phyloP scores from a whole-genome alignment of 2,888 invertebrate species.

The Folsomia manolachei region DNA sequence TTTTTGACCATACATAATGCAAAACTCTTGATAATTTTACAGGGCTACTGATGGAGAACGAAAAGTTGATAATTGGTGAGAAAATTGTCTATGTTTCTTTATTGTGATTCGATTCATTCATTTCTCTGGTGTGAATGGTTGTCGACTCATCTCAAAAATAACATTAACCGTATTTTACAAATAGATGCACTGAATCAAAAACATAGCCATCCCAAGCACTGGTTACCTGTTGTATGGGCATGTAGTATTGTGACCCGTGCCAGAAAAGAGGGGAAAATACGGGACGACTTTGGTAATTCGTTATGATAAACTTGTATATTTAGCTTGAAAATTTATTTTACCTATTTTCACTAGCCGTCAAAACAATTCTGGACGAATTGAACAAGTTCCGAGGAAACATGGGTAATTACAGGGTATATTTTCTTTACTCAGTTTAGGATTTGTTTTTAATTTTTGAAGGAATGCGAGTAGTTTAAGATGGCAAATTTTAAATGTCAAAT shows the following conservation, averaged over 20 bases:
- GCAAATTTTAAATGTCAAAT: not conserved
- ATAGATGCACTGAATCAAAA: slow-evolving; percentile 27
- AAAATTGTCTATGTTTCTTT: not conserved
- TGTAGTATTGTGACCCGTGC: slow-evolving; percentile 84
- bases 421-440: slow-evolving; percentile 54
- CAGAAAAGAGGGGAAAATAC: slow-evolving; percentile 81
- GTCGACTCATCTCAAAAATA: too few relatives aligned
- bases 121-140: too few relatives aligned
- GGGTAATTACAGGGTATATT: slow-evolving; percentile 71
- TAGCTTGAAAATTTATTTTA: too few relatives aligned
- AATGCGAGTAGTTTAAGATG: too few relatives aligned
- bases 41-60: slow-evolving; percentile 77
- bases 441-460: too few relatives aligned
- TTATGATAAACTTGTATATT: too few relatives aligned
- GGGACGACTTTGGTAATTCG: slow-evolving; percentile 88
- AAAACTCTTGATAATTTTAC: too few relatives aligned
- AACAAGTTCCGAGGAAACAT: slow-evolving; percentile 74
- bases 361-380: slow-evolving; percentile 82
- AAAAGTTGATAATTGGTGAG: slow-evolving; percentile 69
- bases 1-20: too few relatives aligned
- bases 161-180: too few relatives aligned
- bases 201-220: slow-evolving; percentile 17
- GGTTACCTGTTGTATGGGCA: slow-evolving; percentile 79
- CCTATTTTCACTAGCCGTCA: too few relatives aligned
- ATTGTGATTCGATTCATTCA: too few relatives aligned